Conservation (phyloP, 2,797 vertebrate species). For the Staurois parvus region DNA sequence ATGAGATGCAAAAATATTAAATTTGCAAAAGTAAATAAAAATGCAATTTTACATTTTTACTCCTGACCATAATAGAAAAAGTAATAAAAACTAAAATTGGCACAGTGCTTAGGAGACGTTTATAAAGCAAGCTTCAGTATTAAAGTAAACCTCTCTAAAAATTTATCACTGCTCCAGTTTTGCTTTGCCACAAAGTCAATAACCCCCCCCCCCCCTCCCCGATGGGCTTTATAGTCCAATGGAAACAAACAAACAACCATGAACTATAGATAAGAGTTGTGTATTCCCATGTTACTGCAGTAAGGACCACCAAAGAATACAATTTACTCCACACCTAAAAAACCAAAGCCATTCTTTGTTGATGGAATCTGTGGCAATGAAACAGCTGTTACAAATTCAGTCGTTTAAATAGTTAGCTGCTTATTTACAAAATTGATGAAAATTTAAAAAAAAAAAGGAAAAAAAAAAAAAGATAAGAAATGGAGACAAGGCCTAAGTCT, state of each 20-base stretch:
- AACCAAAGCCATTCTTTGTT: neutral
- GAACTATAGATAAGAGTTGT: neutral
- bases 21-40: no score
- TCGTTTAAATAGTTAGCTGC: slow-evolving; percentile 63
- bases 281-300: neutral
- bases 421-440: slow-evolving; percentile 5
- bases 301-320: neutral
- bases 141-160: no score
- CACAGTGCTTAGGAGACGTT: no score
- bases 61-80: no score
- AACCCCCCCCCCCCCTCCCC: no score
- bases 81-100: no score
- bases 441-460: neutral
- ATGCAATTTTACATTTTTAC: no score
- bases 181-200: neutral
- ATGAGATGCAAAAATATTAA: no score
- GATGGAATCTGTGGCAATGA: neutral
- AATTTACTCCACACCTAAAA: neutral
- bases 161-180: neutral
- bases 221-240: neutral
- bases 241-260: neutral
- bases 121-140: no score
- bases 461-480: slow-evolving; percentile 28
- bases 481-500: slow-evolving; percentile 4
- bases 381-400: slow-evolving; percentile 46